Percentiles rank a stretch among this genome's conserved stretches.
phyloP scores from a whole-genome alignment of 1,140 invertebrate species.

The Neodiprion virginianus region DNA sequence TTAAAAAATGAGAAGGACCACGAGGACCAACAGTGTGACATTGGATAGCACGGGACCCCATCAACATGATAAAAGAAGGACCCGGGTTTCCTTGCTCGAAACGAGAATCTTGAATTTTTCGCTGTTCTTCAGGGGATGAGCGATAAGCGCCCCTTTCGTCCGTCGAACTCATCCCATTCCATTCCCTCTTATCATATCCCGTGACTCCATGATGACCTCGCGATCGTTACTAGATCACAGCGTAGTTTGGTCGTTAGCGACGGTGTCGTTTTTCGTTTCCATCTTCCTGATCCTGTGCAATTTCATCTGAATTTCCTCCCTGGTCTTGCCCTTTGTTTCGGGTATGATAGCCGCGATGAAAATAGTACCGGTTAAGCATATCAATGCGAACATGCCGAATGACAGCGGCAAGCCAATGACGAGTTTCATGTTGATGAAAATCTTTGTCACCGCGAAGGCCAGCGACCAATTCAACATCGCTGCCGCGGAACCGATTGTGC shows the following conservation, averaged over 20 bases:
- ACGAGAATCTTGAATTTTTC: too few relatives aligned
- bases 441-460: conserved; percentile 65
- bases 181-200: neutral
- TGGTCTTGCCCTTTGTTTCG: conserved; percentile 66
- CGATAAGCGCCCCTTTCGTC: too few relatives aligned
- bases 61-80: too few relatives aligned
- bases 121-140: too few relatives aligned
- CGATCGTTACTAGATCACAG: neutral
- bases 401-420: conserved; percentile 59
- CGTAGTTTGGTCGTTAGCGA: neutral
- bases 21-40: too few relatives aligned
- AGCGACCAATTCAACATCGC: conserved; percentile 63
- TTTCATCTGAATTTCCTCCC: conserved; percentile 63
- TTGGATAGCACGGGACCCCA: too few relatives aligned
- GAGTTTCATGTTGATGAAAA: conserved; percentile 54
- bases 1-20: too few relatives aligned
- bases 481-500: conserved; percentile 58
- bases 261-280: neutral
- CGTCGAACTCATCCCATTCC: too few relatives aligned
- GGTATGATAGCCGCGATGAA: conserved; percentile 64
- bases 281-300: conserved; percentile 15
- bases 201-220: neutral
- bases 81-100: too few relatives aligned
- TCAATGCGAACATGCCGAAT: conserved; percentile 63
- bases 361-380: conserved; percentile 61